Base-by-base conservation (phyloP, 2,888 invertebrate species). In the Agrotis clavis region DNA sequence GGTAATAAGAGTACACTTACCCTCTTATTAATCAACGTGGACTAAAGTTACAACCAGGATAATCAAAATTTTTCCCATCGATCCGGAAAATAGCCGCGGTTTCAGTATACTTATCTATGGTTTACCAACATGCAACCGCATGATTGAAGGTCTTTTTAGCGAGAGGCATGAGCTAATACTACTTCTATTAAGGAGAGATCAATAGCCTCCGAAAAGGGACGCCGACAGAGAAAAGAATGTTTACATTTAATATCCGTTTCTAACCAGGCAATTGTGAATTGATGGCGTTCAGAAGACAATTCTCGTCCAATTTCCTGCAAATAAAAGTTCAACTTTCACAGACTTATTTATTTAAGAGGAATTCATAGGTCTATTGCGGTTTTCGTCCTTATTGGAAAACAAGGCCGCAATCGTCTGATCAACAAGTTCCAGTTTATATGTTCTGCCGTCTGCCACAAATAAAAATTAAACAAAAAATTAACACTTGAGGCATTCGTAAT, bases 401-500 rank as follows among this genome's bases (percentile, higher is more conserved):
- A 21, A 35, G 13, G n/a, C 47, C 47, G 47, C 30, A 48, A 72
- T 16, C 21, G 35, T 63, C n/a, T 54, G 6, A 48, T 18, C 47
- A 48, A 64, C 48, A 54, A 48, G 25, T 41, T 67, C 48, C 30
- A 61, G 47, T 67, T 60, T 41, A 56, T 41, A 14, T 30, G 41
- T 59, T 59, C 25, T 51, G 51, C 25, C 47, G 19, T 7, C 75
- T 19, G 59, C 18, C 25, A 25, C 19, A n/a, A 60, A 57, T 50
- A 19, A 69, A 21, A 68, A 56, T 47, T 30, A 65, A 67, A 47
- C 4, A 48, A 51, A 68, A 66, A 57, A 51, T 14, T 9, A 30
- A 53, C 51, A 45, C 48, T 25, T 77, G 77, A 41, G 59, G 51
- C 53, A 77, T 54, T 50, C n/a, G 30, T 41, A 30, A 25, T 64